Base-by-base conservation (phyloP, 1,140 invertebrate species). In the Capitella teleta region DNA sequence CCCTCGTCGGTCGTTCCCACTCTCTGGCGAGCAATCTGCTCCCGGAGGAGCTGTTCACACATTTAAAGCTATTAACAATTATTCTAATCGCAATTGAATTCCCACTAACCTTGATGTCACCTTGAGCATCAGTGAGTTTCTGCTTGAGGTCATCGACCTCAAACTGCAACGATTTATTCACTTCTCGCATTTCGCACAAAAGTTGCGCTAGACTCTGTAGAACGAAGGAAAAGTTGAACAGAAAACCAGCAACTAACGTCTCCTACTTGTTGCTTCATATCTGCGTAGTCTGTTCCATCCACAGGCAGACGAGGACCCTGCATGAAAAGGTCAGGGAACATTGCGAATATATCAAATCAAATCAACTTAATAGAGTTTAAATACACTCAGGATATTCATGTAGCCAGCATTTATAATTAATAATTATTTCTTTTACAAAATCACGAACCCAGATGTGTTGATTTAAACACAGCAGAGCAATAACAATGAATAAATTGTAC, bases 91-190 rank as follows among this genome's bases (percentile, higher is more conserved):
- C n/a, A n/a, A 23, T 10, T 23, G 40, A n/a, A n/a, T n/a, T 23
- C 10, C 10, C 21, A 10, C 10, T n/a, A n/a, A 82, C 78, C 72
- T 82, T 81, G 38, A 84, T 82, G 61, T 86, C 84, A 26, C 80
- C 82, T 56, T 82, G 74, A 25, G 82, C 77, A 66, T 86, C 83
- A n/a, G 70, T 69, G 19, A 85, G 66, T 54, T 82, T 82, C 61
- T 83, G 82, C 49, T 78, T 78, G 3, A 85, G 59, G 16, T 82
- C 77, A 59, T 84, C 81, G 2, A 80, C 76, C 70, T 86, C 82
- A 36, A 81, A 75, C 50, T 76, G 75, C 5, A 84, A 64, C 47
- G 77, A 77, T 49, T 84, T 82, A 57, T 82, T 84, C 57, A 79
- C 67, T 63, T 84, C 81, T 49, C 77, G 72, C 2, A 76, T 72